Conservation (phyloP, 2,888 invertebrate genomes). For the Odiellus spinosus region DNA sequence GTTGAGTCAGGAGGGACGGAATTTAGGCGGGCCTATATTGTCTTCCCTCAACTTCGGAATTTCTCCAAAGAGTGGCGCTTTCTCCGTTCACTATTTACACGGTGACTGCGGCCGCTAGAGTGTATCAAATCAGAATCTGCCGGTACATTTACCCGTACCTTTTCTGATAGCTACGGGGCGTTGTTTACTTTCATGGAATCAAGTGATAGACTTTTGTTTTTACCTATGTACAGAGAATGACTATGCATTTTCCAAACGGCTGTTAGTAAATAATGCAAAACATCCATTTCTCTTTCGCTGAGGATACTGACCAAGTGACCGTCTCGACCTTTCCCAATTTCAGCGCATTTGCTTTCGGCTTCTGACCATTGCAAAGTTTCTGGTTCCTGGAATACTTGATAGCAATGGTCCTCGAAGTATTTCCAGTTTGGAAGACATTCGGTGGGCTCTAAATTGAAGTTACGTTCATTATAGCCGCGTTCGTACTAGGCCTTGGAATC, state of each 20-base stretch:
- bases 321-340: constrained; percentile 13
- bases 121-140: no score
- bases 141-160: no score
- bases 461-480: no score
- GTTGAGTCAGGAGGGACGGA: no score
- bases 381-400: constrained; percentile 17
- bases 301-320: constrained; percentile 26
- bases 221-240: constrained; percentile 23
- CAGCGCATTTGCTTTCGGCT: constrained; percentile 21
- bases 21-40: no score
- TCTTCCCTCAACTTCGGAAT: no score
- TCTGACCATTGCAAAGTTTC: constrained; percentile 24
- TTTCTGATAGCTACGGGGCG: no score
- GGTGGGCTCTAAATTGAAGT: constrained; percentile 12
- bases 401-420: constrained; percentile 22
- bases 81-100: no score
- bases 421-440: constrained; percentile 21
- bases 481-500: no score
- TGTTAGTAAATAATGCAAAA: constrained; percentile 24
- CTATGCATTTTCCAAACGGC: constrained; percentile 21
- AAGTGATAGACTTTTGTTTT: background rate
- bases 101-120: no score
- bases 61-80: no score
- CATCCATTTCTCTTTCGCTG: constrained; percentile 24
- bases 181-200: no score